These are phyloP conservation scores for Fragum sueziense DNA, from an alignment of 2,888 invertebrate genomes.

Conservation along the genomic window DNA sequence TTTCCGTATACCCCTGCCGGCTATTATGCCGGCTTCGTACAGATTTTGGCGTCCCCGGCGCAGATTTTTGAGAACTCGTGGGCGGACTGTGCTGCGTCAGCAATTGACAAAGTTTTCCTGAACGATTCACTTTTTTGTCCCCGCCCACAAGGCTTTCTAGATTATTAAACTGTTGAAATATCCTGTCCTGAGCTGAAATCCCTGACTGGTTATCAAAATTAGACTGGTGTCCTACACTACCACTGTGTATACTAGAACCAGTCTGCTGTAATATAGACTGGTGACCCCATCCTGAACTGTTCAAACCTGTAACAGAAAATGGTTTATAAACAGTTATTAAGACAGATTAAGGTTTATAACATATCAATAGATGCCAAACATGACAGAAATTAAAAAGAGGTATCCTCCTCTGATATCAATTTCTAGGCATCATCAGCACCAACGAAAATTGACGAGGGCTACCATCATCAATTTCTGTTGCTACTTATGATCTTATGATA, in stretches of 20 bases:
- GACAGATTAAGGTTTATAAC: too few species aligned
- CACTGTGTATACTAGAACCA: slow-evolving; percentile 2
- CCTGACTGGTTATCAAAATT: slow-evolving; percentile 9
- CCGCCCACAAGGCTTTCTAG: slow-evolving; percentile 6
- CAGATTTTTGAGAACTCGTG: slow-evolving; percentile 38
- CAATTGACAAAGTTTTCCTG: slow-evolving; percentile 73
- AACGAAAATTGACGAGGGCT: too few species aligned
- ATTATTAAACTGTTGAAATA: slow-evolving; percentile 40
- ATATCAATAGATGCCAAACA: too few species aligned
- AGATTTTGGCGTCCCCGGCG: slow-evolving; percentile 48
- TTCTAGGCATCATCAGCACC: too few species aligned
- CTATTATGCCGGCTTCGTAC: slow-evolving; percentile 52
- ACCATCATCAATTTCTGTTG: too few species aligned
- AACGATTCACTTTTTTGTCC: slow-evolving; percentile 53
- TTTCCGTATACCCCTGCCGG: slow-evolving; percentile 55
- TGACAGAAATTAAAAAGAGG: too few species aligned
- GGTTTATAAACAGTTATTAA: too few species aligned
- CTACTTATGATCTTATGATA: too few species aligned
- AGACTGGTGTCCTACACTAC: not conserved
- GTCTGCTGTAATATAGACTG: slow-evolving; percentile 21
- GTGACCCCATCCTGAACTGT: slow-evolving; percentile 16
- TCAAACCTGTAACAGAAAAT: slow-evolving; percentile 11
- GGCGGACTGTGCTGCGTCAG: slow-evolving; percentile 67
- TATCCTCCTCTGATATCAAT: too few species aligned
- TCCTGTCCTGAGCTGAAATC: slow-evolving; percentile 8